A percentile compares a stretch with the other conserved stretches of the same genome.
phyloP scores from a whole-genome alignment of 2,888 invertebrate genomes.

The Lasioglossum zephyrum region DNA sequence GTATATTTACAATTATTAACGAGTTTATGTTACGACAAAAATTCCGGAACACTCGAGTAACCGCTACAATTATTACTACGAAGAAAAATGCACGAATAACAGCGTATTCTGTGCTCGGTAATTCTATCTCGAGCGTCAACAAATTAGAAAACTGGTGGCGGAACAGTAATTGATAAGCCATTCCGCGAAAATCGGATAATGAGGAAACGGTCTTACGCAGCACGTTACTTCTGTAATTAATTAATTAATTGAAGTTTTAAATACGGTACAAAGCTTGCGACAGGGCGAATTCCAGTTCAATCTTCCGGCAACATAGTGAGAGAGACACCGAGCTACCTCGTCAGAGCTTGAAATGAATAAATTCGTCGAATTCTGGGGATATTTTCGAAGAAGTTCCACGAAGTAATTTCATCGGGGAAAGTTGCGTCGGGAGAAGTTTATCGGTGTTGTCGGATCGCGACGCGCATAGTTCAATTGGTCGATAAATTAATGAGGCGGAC shows the following conservation, averaged over 20 bases:
- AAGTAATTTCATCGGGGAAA: conserved; percentile 13
- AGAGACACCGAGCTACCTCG: background rate
- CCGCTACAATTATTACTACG: background rate
- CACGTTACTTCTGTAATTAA: background rate
- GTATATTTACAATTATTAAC: background rate
- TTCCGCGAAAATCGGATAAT: background rate
- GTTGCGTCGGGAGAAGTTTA: conserved; percentile 38
- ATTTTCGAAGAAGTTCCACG: background rate
- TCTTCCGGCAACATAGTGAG: background rate
- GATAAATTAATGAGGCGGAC: conserved; percentile 52
- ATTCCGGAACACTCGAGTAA: accelerated
- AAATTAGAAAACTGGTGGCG: background rate
- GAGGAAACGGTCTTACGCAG: background rate
- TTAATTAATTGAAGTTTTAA: background rate
- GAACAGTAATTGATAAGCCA: background rate
- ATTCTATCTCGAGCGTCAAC: background rate
- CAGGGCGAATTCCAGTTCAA: background rate
- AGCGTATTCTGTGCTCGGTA: background rate
- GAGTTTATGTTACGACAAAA: background rate
- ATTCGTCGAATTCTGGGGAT: background rate
- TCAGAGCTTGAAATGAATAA: background rate
- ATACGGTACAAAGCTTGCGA: background rate
- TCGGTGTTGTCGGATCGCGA: conserved; percentile 40
- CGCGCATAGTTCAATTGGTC: conserved; percentile 35
- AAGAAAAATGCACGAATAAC: background rate